phyloP scores from a whole-genome alignment of 2,113 vertebrate genomes.

The Sapajus apella region DNA sequence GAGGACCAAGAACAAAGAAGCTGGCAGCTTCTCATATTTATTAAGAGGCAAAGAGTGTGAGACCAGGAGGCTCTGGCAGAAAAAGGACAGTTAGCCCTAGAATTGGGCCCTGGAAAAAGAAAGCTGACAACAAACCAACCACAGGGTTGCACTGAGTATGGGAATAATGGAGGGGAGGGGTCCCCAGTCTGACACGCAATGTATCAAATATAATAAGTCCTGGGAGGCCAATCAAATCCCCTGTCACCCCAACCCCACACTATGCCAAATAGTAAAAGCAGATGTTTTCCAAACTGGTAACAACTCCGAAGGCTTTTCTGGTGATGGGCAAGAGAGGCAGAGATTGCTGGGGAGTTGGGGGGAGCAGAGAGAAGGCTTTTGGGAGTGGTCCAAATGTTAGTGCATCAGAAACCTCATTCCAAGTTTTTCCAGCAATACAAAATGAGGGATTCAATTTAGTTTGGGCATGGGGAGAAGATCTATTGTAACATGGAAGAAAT shows the following conservation, averaged over 20 bases:
- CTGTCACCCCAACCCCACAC: slow-evolving; percentile 77
- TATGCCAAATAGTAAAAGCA: slow-evolving; percentile 87
- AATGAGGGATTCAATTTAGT: slow-evolving; percentile 79
- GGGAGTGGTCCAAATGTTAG: slow-evolving; percentile 78
- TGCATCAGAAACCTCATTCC: slow-evolving; percentile 72
- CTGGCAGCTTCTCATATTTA: slow-evolving; percentile 15
- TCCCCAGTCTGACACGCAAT: slow-evolving; percentile 79
- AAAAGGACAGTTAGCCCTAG: slow-evolving; percentile 68
- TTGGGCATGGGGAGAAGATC: slow-evolving; percentile 78
- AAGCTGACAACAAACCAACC: background rate
- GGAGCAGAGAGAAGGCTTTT: slow-evolving; percentile 63
- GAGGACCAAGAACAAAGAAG: slow-evolving; percentile 65
- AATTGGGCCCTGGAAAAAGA: background rate
- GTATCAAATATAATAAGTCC: slow-evolving; percentile 86
- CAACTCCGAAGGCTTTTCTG: slow-evolving; percentile 77
- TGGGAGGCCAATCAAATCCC: slow-evolving; percentile 81
- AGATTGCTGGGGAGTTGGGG: slow-evolving; percentile 48
- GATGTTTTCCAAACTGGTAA: slow-evolving; percentile 85
- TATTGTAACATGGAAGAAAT: slow-evolving; percentile 81
- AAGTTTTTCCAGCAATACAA: slow-evolving; percentile 71
- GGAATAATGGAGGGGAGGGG: slow-evolving; percentile 63
- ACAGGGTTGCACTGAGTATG: slow-evolving; percentile 38
- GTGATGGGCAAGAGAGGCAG: slow-evolving; percentile 63
- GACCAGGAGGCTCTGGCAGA: slow-evolving; percentile 12
- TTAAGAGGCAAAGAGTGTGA: slow-evolving; percentile 4